These are phyloP conservation scores for Plodia interpunctella DNA, from an alignment of 1,140 invertebrate species.

Conservation along the genomic window DNA sequence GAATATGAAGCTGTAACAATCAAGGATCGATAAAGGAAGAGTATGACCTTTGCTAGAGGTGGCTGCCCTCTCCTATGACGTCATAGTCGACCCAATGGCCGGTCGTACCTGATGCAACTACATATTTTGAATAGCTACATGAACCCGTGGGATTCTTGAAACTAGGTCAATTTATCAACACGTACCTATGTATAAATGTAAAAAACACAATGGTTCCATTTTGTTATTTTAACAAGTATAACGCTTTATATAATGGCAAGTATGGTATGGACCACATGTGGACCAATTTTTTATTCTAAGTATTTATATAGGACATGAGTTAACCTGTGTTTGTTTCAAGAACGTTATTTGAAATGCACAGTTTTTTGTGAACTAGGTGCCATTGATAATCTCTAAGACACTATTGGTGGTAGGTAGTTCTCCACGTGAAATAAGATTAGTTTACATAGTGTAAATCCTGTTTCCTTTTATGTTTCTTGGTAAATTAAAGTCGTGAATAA, in stretches of 20 bases:
- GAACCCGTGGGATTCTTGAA: constrained; percentile 3
- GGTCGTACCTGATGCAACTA: constrained; percentile 20
- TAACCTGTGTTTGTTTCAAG: constrained; percentile 13
- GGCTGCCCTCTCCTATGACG: constrained; percentile 32
- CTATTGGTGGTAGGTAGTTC: constrained; percentile 15
- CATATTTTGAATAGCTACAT: constrained; percentile 18
- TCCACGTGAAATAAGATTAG: constrained; percentile 5
- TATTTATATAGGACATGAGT: constrained; percentile 7
- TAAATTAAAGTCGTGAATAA: background rate
- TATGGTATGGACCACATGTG: no score
- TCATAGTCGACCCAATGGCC: constrained; percentile 30
- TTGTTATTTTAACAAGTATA: no score
- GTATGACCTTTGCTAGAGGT: constrained; percentile 20
- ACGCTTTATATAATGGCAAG: no score
- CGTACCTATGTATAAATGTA: background rate
- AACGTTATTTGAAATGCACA: constrained; percentile 31
- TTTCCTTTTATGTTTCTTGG: background rate
- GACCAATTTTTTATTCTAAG: no score
- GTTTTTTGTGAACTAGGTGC: background rate
- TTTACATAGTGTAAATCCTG: constrained; percentile 26
- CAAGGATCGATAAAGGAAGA: background rate
- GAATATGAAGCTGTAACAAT: background rate
- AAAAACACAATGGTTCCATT: no score
- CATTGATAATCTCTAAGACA: constrained; percentile 18
- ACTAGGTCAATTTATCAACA: background rate